phyloP scores from a whole-genome alignment of 2,113 vertebrate genomes.

The Prietella phreatophila region DNA sequence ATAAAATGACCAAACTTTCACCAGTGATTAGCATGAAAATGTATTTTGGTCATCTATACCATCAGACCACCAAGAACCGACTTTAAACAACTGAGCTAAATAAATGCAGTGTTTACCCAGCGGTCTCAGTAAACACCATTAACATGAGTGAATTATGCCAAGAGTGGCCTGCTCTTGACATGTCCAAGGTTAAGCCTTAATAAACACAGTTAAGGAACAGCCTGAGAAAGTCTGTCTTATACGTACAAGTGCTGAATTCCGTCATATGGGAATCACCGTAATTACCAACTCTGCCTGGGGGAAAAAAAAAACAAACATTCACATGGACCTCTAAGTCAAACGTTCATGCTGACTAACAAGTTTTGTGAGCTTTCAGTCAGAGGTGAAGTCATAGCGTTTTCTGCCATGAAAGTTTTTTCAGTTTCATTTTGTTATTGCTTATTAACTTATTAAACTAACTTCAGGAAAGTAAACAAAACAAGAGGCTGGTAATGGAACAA shows the following conservation, averaged over 20 bases:
- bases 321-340: not conserved
- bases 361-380: not conserved
- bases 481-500: not conserved
- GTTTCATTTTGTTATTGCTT: not conserved
- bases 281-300: not conserved
- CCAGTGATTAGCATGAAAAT: constrained; percentile 1
- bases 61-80: not conserved
- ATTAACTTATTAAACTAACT: not conserved
- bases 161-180: not conserved
- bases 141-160: not conserved
- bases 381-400: not conserved
- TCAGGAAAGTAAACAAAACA: not conserved
- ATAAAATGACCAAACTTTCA: not conserved
- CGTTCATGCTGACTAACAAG: not conserved
- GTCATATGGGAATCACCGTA: not conserved
- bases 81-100: not conserved
- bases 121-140: not conserved
- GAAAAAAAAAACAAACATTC: not conserved
- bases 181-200: constrained; percentile 17
- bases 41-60: not conserved
- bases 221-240: constrained; percentile 16
- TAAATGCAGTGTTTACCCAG: not conserved
- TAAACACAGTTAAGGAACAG: constrained; percentile 21
- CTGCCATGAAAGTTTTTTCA: not conserved
- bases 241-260: not conserved